Conservation (phyloP, 2,113 vertebrate genomes). For the Myotis davidii region DNA sequence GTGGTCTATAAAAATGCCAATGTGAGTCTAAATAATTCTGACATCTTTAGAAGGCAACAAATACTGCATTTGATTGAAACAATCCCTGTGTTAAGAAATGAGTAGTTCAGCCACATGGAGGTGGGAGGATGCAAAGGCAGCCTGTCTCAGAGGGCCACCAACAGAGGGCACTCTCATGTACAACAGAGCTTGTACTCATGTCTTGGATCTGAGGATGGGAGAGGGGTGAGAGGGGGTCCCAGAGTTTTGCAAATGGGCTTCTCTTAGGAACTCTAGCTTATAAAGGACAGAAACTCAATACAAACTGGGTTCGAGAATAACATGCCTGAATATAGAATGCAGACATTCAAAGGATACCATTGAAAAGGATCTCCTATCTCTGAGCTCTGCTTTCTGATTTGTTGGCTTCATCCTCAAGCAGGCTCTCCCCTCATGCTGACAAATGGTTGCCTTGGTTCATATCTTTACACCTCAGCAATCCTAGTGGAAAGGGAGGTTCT, state of each 20-base stretch:
- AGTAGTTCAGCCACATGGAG: conserved; percentile 35
- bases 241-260: neutral
- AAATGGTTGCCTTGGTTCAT: neutral
- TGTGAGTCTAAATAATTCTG: conserved; percentile 64
- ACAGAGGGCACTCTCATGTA: neutral
- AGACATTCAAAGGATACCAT: neutral
- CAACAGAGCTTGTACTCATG: neutral
- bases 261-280: neutral
- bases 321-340: neutral
- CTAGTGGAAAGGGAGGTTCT: neutral
- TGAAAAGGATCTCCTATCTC: neutral
- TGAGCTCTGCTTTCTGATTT: neutral
- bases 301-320: conserved; percentile 4
- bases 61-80: conserved; percentile 53
- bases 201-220: neutral
- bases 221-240: neutral
- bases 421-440: neutral
- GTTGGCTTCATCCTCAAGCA: neutral
- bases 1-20: conserved; percentile 14
- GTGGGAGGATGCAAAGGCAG: neutral
- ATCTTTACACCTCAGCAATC: neutral
- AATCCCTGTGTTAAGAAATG: conserved; percentile 30
- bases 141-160: neutral
- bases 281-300: neutral
- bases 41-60: conserved; percentile 61